A percentile compares a stretch with the other conserved stretches of the same genome.
Evolutionary conservation across 64 coral and sea anemone genomes (phyloP).

Genomic region (Platygyra sinensis): DNA sequence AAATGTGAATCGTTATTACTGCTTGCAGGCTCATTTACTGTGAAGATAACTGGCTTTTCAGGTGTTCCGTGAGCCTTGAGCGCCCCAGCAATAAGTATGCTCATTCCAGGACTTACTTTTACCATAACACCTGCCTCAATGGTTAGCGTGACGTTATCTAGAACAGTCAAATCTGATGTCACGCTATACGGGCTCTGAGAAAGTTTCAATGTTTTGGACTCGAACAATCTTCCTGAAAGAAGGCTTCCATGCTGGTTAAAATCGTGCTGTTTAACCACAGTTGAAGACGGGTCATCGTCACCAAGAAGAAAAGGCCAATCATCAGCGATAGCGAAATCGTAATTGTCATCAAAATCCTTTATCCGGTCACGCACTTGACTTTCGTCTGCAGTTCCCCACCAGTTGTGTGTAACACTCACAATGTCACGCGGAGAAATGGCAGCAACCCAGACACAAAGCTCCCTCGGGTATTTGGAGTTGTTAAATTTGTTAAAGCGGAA

Average conservation of each 20-base stretch:
- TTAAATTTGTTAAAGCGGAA: constrained; percentile 56
- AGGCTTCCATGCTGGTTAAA: not conserved
- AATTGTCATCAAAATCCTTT: constrained; percentile 74
- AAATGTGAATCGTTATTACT: not conserved
- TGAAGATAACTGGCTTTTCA: constrained; percentile 47
- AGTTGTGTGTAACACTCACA: constrained; percentile 66
- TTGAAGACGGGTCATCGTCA: not conserved
- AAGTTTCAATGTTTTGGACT: constrained; percentile 45
- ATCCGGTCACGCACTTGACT: constrained; percentile 39
- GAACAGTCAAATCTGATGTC: constrained; percentile 60
- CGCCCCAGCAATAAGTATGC: constrained; percentile 72
- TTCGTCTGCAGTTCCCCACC: constrained; percentile 60
- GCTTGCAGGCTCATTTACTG: not conserved
- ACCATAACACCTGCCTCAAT: constrained; percentile 72
- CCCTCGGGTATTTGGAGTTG: constrained; percentile 49
- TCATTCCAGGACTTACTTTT: constrained; percentile 44
- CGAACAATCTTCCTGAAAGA: constrained; percentile 57
- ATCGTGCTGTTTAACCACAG: not conserved
- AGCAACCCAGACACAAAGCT: constrained; percentile 50
- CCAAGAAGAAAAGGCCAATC: constrained; percentile 50
- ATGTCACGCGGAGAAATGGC: constrained; percentile 18
- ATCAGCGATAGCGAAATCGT: constrained; percentile 48
- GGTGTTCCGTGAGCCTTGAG: constrained; percentile 62
- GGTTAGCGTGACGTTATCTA: constrained; percentile 45
- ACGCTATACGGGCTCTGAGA: constrained; percentile 67